phyloP scores from a whole-genome alignment of 1,140 invertebrate genomes.

The Holotrichia oblita region DNA sequence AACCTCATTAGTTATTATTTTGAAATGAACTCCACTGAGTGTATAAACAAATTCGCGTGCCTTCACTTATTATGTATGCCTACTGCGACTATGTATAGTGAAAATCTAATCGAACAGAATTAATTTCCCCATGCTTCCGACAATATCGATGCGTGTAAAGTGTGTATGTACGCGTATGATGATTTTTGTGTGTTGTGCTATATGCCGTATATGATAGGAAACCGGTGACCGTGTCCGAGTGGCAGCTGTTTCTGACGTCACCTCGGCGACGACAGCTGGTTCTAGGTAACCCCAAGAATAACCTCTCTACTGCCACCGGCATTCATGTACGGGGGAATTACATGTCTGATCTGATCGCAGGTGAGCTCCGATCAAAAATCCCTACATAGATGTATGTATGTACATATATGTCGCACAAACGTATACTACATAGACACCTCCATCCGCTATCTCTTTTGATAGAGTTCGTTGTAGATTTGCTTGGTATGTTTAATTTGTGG shows the following conservation, averaged over 20 bases:
- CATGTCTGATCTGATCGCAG: constrained; percentile 27
- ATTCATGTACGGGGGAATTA: constrained; percentile 27
- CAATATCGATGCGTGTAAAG: constrained; percentile 6
- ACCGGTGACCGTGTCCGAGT: constrained; percentile 35
- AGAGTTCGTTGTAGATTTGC: constrained; percentile 5
- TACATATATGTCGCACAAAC: neutral
- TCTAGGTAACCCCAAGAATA: constrained; percentile 33
- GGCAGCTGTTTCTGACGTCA: constrained; percentile 34
- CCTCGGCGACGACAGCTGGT: constrained; percentile 33
- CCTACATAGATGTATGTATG: neutral
- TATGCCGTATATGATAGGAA: constrained; percentile 17
- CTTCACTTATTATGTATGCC: constrained; percentile 12
- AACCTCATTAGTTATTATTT: no score
- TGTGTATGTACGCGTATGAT: constrained; percentile 8
- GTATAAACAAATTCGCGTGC: constrained; percentile 32
- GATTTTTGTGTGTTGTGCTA: neutral
- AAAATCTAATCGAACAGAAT: constrained; percentile 32
- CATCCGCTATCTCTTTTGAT: neutral
- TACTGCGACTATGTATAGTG: neutral
- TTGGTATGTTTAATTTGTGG: constrained; percentile 9
- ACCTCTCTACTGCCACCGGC: constrained; percentile 25
- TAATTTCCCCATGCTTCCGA: constrained; percentile 25
- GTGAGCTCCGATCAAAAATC: constrained; percentile 35
- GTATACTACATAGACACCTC: neutral
- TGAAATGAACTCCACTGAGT: neutral